Percentiles rank a stretch among this genome's conserved stretches.
Conservation (phyloP, 2,888 invertebrate species). For the Phortica okadai region DNA sequence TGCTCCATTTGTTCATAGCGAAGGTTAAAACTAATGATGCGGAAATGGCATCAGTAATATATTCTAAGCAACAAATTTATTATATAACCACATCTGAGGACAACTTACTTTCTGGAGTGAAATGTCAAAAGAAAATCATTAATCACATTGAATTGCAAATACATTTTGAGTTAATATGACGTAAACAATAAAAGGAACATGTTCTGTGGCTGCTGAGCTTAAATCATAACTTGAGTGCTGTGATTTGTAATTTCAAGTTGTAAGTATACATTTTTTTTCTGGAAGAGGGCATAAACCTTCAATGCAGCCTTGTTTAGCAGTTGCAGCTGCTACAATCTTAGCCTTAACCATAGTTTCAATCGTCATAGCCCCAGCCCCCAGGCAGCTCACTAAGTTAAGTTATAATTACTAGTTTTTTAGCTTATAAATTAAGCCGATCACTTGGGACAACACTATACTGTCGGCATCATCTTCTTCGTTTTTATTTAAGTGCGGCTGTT, state of each 20-base stretch:
- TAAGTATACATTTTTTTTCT: constrained; percentile 35
- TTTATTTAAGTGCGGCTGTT: constrained; percentile 27
- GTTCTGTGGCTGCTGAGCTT: constrained; percentile 29
- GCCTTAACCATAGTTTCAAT: background rate
- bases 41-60: constrained; percentile 48
- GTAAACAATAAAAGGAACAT: constrained; percentile 69
- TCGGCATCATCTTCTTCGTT: constrained; percentile 22
- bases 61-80: background rate
- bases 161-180: constrained; percentile 67
- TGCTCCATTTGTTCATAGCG: constrained; percentile 63
- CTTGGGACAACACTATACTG: constrained; percentile 38
- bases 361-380: background rate
- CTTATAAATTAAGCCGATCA: constrained; percentile 70
- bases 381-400: constrained; percentile 40
- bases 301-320: background rate
- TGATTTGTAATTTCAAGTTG: constrained; percentile 62
- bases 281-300: background rate
- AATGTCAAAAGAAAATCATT: constrained; percentile 47
- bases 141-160: constrained; percentile 63
- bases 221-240: background rate
- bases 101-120: background rate
- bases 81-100: background rate
- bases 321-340: background rate
- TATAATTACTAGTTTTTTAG: constrained; percentile 68
- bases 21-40: constrained; percentile 58